phyloP scores from a whole-genome alignment of 2,888 invertebrate species.

The Luperina testacea region DNA sequence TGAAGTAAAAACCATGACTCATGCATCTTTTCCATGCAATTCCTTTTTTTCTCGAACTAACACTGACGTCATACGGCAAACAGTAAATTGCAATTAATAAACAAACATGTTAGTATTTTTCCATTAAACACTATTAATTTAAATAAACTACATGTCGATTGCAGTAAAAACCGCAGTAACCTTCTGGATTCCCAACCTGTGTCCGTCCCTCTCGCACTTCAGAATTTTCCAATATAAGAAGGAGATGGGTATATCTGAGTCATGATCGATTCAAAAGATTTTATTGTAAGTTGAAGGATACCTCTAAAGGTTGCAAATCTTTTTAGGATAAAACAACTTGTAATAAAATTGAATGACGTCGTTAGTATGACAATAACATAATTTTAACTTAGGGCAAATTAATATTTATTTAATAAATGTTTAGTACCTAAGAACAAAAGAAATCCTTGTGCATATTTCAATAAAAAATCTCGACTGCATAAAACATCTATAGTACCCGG shows the following conservation, averaged over 20 bases:
- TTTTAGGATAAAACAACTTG: constrained; percentile 47
- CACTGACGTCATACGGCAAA: not conserved
- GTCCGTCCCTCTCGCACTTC: not conserved
- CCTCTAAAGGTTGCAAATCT: constrained; percentile 2
- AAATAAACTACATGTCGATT: not conserved
- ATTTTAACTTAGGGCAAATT: not conserved
- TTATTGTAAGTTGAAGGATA: constrained; percentile 37
- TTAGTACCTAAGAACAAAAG: not conserved
- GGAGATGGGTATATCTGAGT: constrained; percentile 25
- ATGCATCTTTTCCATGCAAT: not conserved
- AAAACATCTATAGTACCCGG: too few relatives aligned
- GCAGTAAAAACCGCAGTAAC: constrained; percentile 50
- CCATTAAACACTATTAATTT: constrained; percentile 4
- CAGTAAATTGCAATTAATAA: constrained; percentile 12
- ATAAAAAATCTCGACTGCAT: too few relatives aligned
- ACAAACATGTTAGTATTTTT: constrained; percentile 19
- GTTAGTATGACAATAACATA: not conserved
- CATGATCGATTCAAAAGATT: constrained; percentile 12
- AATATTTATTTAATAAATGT: not conserved
- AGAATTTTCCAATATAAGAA: not conserved
- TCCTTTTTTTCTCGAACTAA: not conserved
- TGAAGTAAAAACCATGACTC: not conserved
- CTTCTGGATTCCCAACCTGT: constrained; percentile 46
- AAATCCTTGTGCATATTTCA: not conserved
- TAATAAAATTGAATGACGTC: not conserved